phyloP scores from a whole-genome alignment of 1,140 invertebrate genomes.

The Choristoneura fumiferana region DNA sequence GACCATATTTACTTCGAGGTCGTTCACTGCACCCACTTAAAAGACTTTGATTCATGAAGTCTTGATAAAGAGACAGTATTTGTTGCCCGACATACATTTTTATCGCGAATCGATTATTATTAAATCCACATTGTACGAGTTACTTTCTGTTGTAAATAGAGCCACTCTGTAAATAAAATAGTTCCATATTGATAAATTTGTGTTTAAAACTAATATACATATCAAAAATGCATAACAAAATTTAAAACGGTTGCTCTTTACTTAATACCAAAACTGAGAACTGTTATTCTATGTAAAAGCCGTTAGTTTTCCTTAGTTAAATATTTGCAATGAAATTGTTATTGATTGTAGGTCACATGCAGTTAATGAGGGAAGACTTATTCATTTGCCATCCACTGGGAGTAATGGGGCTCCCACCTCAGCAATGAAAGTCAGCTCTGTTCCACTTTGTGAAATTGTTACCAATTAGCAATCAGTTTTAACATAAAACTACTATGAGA shows the following conservation, averaged over 20 bases:
- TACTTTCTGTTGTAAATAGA: no score
- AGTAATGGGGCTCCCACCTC: constrained; percentile 23
- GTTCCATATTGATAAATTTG: no score
- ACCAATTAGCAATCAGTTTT: constrained; percentile 3
- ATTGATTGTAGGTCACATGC: constrained; percentile 35
- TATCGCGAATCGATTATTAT: neutral
- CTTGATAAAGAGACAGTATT: constrained; percentile 14
- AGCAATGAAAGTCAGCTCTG: constrained; percentile 30
- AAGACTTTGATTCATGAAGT: constrained; percentile 18
- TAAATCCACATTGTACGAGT: neutral
- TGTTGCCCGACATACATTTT: constrained; percentile 1
- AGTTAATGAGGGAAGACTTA: constrained; percentile 33
- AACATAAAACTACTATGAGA: constrained; percentile 1
- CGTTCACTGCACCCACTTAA: constrained; percentile 41
- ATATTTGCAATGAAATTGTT: constrained; percentile 25
- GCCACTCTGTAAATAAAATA: no score
- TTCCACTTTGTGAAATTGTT: constrained; percentile 20
- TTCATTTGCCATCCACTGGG: constrained; percentile 23
- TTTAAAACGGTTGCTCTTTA: no score
- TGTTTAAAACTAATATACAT: no score
- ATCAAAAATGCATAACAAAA: no score
- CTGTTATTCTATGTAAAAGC: no score
- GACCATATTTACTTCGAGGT: constrained; percentile 32
- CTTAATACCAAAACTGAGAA: no score
- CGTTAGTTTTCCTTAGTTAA: neutral